A percentile compares a stretch with the other conserved stretches of the same genome.
These are phyloP conservation scores for Drosophila nigromelanica DNA, from an alignment of 1,140 invertebrate genomes.

Conservation along the genomic window DNA sequence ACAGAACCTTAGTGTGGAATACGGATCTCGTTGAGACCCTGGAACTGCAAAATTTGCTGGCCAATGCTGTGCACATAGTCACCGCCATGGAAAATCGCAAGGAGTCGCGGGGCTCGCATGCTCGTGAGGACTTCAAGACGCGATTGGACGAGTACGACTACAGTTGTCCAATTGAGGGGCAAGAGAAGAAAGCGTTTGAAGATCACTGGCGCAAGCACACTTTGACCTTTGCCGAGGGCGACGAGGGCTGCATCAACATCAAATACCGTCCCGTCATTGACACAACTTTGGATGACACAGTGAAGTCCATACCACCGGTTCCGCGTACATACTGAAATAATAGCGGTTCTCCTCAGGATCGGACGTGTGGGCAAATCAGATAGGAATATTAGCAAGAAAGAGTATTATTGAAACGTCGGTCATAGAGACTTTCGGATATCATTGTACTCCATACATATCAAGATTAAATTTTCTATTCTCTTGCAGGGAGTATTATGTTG, in stretches of 20 bases:
- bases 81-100: constrained; percentile 95
- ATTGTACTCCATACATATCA: too few species aligned
- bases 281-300: constrained; percentile 90
- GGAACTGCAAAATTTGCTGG: constrained; percentile 97
- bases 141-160: constrained; percentile 92
- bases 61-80: constrained; percentile 96
- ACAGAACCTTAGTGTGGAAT: constrained; percentile 95
- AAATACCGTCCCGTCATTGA: constrained; percentile 96
- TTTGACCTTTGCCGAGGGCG: constrained; percentile 88
- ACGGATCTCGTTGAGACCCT: constrained; percentile 97
- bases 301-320: constrained; percentile 93
- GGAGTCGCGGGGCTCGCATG: constrained; percentile 98
- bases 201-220: constrained; percentile 99
- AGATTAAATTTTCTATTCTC: too few species aligned
- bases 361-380: too few species aligned
- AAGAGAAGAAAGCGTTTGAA: constrained; percentile 87
- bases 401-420: too few species aligned
- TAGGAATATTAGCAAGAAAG: too few species aligned
- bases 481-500: too few species aligned
- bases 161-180: constrained; percentile 85
- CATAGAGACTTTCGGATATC: too few species aligned
- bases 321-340: constrained; percentile 91
- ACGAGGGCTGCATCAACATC: constrained; percentile 91
- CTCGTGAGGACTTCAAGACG: constrained; percentile 96
- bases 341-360: too few species aligned